phyloP scores from a whole-genome alignment of 2,113 vertebrate species.

The Limanda limanda region DNA sequence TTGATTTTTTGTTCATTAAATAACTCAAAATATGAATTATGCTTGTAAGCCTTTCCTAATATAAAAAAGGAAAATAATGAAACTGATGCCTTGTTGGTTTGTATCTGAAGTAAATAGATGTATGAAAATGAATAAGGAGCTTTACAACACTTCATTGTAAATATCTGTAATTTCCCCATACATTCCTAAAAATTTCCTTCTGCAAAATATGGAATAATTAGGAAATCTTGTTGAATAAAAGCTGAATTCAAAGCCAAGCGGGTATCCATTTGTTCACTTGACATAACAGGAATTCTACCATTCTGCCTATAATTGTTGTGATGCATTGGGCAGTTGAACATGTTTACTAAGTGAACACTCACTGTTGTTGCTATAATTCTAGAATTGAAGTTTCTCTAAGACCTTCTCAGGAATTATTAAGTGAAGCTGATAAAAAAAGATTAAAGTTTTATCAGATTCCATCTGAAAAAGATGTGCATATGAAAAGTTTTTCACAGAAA shows the following conservation, averaged over 20 bases:
- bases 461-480: neutral
- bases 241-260: neutral
- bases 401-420: neutral
- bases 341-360: too few species aligned
- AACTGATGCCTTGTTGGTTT: conserved; percentile 1
- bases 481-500: neutral
- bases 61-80: neutral
- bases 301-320: neutral
- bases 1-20: conserved; percentile 55
- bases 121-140: neutral
- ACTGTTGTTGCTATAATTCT: too few species aligned
- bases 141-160: neutral
- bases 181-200: neutral
- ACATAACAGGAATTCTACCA: neutral
- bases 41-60: conserved; percentile 3
- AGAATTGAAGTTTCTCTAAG: too few species aligned
- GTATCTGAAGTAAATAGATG: neutral
- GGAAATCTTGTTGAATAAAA: neutral
- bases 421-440: neutral
- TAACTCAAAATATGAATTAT: neutral
- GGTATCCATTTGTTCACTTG: neutral
- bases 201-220: neutral
- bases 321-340: too few species aligned
- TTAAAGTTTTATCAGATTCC: neutral
- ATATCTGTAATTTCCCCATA: neutral